phyloP scores from a whole-genome alignment of 2,888 invertebrate species.

The Petrophora chlorosata region DNA sequence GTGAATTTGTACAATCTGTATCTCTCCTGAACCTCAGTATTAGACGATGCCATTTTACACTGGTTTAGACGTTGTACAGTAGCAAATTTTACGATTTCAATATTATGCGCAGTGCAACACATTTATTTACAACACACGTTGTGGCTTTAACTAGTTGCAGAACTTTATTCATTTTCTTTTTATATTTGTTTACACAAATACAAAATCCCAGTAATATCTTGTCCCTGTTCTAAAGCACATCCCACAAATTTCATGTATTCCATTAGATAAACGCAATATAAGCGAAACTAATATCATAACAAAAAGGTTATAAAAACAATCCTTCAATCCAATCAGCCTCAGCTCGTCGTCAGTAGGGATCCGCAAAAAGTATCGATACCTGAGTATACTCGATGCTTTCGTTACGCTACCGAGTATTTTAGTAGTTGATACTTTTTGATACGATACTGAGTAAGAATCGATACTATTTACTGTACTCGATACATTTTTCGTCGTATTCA shows the following conservation, averaged over 20 bases:
- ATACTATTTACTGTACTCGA: too few relatives aligned
- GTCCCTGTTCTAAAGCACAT: neutral
- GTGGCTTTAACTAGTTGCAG: neutral
- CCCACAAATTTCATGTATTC: too few relatives aligned
- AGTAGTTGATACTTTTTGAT: too few relatives aligned
- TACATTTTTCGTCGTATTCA: too few relatives aligned
- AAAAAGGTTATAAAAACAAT: slow-evolving; percentile 6
- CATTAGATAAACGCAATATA: too few relatives aligned
- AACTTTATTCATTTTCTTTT: neutral
- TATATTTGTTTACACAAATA: neutral
- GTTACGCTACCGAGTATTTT: too few relatives aligned
- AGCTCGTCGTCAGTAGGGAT: too few relatives aligned
- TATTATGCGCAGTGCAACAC: slow-evolving; percentile 42
- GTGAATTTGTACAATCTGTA: slow-evolving; percentile 95
- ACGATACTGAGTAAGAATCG: too few relatives aligned
- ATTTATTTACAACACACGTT: slow-evolving; percentile 19
- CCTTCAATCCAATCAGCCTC: too few relatives aligned
- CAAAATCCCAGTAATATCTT: neutral
- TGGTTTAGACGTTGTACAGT: slow-evolving; percentile 21
- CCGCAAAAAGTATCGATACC: too few relatives aligned
- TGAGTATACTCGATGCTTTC: too few relatives aligned
- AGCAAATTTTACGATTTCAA: slow-evolving; percentile 28
- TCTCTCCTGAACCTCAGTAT: slow-evolving; percentile 81
- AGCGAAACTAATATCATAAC: too few relatives aligned
- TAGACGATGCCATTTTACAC: slow-evolving; percentile 59